Conservation (phyloP, 2,888 invertebrate genomes). For the Heliconius erato region DNA sequence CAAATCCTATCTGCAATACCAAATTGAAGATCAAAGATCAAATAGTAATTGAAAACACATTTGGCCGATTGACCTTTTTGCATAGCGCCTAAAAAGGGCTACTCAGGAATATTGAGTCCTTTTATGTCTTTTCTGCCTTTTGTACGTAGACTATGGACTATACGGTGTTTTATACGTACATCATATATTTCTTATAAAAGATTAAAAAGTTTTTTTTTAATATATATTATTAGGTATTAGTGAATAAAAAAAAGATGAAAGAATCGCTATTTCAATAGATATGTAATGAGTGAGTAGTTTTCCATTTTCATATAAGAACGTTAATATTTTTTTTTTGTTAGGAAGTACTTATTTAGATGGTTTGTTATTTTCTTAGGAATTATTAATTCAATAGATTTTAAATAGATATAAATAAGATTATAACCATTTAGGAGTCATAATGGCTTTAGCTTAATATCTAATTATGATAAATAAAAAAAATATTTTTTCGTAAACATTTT, state of each 20-base stretch:
- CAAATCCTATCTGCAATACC: constrained; percentile 39
- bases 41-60: constrained; percentile 69
- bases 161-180: background rate
- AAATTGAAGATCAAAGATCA: constrained; percentile 70
- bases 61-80: constrained; percentile 77
- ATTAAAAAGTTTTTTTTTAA: constrained; percentile 6
- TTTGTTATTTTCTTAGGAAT: too few species aligned
- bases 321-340: background rate
- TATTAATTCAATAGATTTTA: too few species aligned
- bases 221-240: constrained; percentile 3
- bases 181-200: constrained; percentile 4
- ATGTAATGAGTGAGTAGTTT: background rate
- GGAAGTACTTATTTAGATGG: too few species aligned
- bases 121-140: constrained; percentile 70
- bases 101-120: constrained; percentile 77
- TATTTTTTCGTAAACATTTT: background rate
- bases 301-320: background rate
- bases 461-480: background rate
- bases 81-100: constrained; percentile 66
- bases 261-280: background rate
- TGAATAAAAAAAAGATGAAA: constrained; percentile 10
- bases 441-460: background rate
- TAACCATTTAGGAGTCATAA: too few species aligned
- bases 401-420: too few species aligned
- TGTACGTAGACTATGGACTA: constrained; percentile 39